phyloP scores from a whole-genome alignment of 2,113 vertebrate genomes.

The Monopterus albus region DNA sequence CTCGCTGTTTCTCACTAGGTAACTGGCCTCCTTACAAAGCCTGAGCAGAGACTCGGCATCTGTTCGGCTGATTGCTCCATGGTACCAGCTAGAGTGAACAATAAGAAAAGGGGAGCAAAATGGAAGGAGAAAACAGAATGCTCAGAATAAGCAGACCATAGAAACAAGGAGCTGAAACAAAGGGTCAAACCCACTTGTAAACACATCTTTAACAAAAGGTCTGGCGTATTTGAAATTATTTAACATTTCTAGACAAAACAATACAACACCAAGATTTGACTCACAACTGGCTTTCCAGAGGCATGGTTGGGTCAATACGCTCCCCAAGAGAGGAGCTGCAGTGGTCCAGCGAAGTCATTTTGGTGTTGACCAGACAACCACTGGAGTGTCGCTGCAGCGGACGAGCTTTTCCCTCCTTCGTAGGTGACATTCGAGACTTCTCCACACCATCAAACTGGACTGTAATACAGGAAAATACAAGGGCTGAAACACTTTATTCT shows the following conservation, averaged over 20 bases:
- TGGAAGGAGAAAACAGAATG: background rate
- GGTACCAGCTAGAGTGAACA: constrained; percentile 90
- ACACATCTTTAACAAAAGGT: background rate
- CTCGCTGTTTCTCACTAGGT: constrained; percentile 98
- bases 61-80: constrained; percentile 95
- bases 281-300: constrained; percentile 97
- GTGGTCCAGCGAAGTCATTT: constrained; percentile 86
- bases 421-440: constrained; percentile 87
- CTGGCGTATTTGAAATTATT: background rate
- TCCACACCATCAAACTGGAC: constrained; percentile 90
- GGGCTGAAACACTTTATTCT: constrained; percentile 4
- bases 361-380: constrained; percentile 88
- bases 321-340: constrained; percentile 87
- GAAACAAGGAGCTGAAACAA: background rate
- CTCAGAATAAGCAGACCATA: background rate
- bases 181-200: background rate
- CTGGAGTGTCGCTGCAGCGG: constrained; percentile 87
- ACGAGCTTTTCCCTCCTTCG: constrained; percentile 89
- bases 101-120: background rate
- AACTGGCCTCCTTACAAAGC: constrained; percentile 97
- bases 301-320: constrained; percentile 91
- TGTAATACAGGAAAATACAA: constrained; percentile 68
- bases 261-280: constrained; percentile 60
- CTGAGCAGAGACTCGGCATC: constrained; percentile 94
- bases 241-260: background rate